Evolutionary conservation across 2,113 vertebrate genomes (phyloP).

Genomic region (Alligator sinensis): DNA sequence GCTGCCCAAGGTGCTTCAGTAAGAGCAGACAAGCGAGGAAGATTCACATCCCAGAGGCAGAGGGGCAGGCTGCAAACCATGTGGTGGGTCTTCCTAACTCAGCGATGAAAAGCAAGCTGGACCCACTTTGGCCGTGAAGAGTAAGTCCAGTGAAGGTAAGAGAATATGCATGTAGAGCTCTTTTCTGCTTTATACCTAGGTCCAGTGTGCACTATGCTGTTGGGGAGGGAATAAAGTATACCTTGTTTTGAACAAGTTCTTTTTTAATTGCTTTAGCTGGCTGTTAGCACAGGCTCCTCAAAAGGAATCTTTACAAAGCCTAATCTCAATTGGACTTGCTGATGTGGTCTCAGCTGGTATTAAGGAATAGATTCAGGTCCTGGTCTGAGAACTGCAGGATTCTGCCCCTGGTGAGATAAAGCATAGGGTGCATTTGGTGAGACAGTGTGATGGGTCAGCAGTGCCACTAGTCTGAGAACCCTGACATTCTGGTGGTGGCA

Average conservation of each 20-base stretch:
- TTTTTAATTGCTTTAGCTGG: background rate
- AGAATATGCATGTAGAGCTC: background rate
- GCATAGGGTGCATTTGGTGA: background rate
- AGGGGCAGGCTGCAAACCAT: background rate
- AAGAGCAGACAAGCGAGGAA: background rate
- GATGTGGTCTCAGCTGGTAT: background rate
- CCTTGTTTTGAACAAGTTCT: background rate
- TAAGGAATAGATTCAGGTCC: background rate
- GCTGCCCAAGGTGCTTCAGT: background rate
- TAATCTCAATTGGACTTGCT: background rate
- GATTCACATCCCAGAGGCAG: background rate
- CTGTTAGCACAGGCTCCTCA: background rate
- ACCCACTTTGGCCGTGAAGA: too few relatives aligned
- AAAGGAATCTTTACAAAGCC: background rate
- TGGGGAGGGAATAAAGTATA: background rate
- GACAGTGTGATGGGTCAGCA: too few relatives aligned
- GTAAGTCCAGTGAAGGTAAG: background rate
- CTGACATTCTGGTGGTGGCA: too few relatives aligned
- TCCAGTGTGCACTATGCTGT: background rate
- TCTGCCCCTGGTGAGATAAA: background rate
- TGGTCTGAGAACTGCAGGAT: background rate
- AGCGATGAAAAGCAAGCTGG: too few relatives aligned
- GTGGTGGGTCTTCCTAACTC: background rate
- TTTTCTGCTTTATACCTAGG: background rate
- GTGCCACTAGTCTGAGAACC: too few relatives aligned